A percentile compares a stretch with the other conserved stretches of the same genome.
phyloP scores from a whole-genome alignment of 2,797 vertebrate species.

The Sebastes cheni region DNA sequence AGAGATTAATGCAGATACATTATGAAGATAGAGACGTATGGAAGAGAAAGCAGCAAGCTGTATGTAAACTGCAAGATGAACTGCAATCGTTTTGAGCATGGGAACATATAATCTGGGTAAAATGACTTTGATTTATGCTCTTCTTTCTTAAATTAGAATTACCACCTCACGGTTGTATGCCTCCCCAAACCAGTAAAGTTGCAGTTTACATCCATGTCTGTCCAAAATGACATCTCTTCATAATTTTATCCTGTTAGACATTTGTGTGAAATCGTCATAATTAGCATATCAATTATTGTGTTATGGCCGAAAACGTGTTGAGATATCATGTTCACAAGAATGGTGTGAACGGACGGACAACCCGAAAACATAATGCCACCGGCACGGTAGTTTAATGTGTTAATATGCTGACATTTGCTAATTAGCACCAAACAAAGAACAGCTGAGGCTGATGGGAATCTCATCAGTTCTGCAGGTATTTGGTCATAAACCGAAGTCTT shows the following conservation, averaged over 20 bases:
- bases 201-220: not conserved
- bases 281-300: fast-evolving
- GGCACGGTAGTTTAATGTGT: too few species aligned
- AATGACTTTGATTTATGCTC: not conserved
- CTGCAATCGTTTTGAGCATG: not conserved
- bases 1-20: not conserved
- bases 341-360: too few species aligned
- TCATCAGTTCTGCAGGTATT: too few species aligned
- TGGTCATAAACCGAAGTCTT: not conserved
- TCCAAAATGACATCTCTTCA: not conserved
- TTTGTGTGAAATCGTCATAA: not conserved
- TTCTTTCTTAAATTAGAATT: not conserved
- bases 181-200: not conserved
- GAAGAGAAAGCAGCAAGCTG: not conserved
- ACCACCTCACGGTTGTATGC: not conserved
- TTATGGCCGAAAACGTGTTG: not conserved
- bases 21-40: not conserved
- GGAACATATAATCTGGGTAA: not conserved
- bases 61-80: not conserved
- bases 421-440: not conserved
- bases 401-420: not conserved
- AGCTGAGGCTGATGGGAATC: not conserved
- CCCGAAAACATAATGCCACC: too few species aligned
- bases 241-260: too few species aligned
- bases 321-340: too few species aligned